Evolutionary conservation across 1,140 invertebrate genomes (phyloP).

Genomic region (Latrodectus geometricus): DNA sequence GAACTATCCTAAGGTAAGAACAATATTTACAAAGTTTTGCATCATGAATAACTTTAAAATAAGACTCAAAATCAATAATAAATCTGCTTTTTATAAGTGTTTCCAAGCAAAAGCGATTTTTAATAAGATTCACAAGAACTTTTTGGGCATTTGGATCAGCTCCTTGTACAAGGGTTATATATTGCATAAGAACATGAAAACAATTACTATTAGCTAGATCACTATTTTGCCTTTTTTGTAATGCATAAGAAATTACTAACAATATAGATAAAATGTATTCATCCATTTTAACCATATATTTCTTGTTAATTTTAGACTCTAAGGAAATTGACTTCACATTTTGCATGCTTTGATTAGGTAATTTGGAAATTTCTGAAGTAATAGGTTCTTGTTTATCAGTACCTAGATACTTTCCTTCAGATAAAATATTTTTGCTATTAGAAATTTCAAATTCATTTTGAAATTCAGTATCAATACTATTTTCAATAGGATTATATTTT

Average conservation of each 20-base stretch:
- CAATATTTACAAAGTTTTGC: conserved; percentile 11
- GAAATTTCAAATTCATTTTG: no score
- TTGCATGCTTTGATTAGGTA: no score
- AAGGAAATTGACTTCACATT: no score
- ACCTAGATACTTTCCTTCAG: no score
- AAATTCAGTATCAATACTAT: no score
- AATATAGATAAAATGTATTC: conserved; percentile 12
- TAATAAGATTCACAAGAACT: conserved; percentile 15
- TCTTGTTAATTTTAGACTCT: not conserved
- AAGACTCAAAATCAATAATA: not conserved
- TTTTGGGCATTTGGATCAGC: conserved; percentile 23
- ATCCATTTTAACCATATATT: conserved; percentile 4
- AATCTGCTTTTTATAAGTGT: conserved; percentile 30
- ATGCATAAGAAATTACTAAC: conserved; percentile 12
- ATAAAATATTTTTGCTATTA: no score
- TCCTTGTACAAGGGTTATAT: conserved; percentile 6
- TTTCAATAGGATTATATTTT: no score
- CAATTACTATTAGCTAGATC: conserved; percentile 15
- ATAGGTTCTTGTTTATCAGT: no score
- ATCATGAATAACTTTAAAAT: conserved; percentile 13
- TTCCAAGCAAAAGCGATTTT: conserved; percentile 29
- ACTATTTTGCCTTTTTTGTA: conserved; percentile 13
- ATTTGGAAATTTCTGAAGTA: no score
- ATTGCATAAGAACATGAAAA: conserved; percentile 31
- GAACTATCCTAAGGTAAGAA: not conserved